Evolutionary conservation across 2,113 vertebrate species (phyloP).

Genomic region (Phrynosoma blainvillii): DNA sequence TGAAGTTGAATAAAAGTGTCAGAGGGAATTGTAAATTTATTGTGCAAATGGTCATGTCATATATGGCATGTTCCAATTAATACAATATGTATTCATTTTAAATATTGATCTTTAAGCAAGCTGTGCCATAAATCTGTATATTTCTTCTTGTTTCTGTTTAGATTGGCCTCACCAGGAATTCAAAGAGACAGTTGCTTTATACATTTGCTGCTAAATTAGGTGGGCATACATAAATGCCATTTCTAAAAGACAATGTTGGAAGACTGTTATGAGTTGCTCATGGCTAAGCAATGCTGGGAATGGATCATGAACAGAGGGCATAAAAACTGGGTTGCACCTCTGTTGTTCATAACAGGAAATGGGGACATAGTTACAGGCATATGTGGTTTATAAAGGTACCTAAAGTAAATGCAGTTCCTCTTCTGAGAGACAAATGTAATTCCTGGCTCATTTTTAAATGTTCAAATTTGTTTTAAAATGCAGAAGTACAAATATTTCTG

Average conservation of each 20-base stretch:
- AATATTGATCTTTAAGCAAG: slow-evolving; percentile 77
- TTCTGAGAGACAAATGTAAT: slow-evolving; percentile 2
- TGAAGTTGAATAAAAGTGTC: slow-evolving; percentile 75
- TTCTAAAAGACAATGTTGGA: slow-evolving; percentile 76
- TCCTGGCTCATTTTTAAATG: slow-evolving; percentile 60
- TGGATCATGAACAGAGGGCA: slow-evolving; percentile 49
- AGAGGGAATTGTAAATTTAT: slow-evolving; percentile 71
- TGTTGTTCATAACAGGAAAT: slow-evolving; percentile 76
- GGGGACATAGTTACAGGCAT: slow-evolving; percentile 40
- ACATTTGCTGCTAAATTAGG: slow-evolving; percentile 76
- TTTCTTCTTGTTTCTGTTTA: slow-evolving; percentile 77
- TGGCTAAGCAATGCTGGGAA: slow-evolving; percentile 51
- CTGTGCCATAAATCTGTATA: slow-evolving; percentile 76
- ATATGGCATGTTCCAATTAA: slow-evolving; percentile 75
- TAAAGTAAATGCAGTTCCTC: slow-evolving; percentile 65
- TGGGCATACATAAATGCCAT: slow-evolving; percentile 75
- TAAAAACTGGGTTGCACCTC: not conserved
- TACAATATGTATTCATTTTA: slow-evolving; percentile 77
- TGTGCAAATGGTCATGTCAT: slow-evolving; percentile 73
- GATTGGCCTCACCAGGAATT: slow-evolving; percentile 82
- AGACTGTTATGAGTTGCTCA: slow-evolving; percentile 74
- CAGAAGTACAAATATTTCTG: not conserved
- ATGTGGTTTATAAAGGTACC: slow-evolving; percentile 44
- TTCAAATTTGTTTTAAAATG: slow-evolving; percentile 25
- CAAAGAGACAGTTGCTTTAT: slow-evolving; percentile 86